phyloP scores from a whole-genome alignment of 2,113 vertebrate species.

The Amblyopsis rosae region DNA sequence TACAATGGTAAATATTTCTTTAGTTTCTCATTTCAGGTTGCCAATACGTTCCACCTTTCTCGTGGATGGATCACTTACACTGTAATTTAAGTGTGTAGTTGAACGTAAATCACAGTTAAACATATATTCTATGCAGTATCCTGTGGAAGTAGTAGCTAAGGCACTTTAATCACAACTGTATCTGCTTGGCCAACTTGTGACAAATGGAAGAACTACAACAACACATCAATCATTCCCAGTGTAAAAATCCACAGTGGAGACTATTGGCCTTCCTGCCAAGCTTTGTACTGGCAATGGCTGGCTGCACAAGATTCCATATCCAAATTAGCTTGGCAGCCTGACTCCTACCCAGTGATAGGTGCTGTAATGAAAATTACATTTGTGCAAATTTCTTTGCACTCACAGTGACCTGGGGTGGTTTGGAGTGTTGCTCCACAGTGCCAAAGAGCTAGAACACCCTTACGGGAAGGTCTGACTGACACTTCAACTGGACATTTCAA shows the following conservation, averaged over 20 bases:
- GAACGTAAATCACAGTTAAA: constrained; percentile 59
- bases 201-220: constrained; percentile 40
- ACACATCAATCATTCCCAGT: constrained; percentile 51
- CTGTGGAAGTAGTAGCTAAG: constrained; percentile 26
- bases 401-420: constrained; percentile 27
- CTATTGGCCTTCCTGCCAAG: constrained; percentile 14
- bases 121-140: constrained; percentile 29
- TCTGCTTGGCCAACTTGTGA: constrained; percentile 48
- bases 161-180: constrained; percentile 48
- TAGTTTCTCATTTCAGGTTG: constrained; percentile 20
- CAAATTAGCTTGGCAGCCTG: constrained; percentile 53
- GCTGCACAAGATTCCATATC: constrained; percentile 43
- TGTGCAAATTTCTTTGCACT: constrained; percentile 31
- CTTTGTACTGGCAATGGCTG: constrained; percentile 44
- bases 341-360: constrained; percentile 49
- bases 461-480: constrained; percentile 37
- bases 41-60: constrained; percentile 34
- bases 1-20: constrained; percentile 24
- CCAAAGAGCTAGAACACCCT: constrained; percentile 23
- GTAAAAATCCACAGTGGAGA: constrained; percentile 18
- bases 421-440: constrained; percentile 6
- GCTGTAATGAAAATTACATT: constrained; percentile 42
- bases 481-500: constrained; percentile 40
- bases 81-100: constrained; percentile 44
- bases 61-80: constrained; percentile 33